Percentiles rank a stretch among this genome's conserved stretches.
Conservation (phyloP, 2,113 vertebrate genomes). For the Calonectris borealis region DNA sequence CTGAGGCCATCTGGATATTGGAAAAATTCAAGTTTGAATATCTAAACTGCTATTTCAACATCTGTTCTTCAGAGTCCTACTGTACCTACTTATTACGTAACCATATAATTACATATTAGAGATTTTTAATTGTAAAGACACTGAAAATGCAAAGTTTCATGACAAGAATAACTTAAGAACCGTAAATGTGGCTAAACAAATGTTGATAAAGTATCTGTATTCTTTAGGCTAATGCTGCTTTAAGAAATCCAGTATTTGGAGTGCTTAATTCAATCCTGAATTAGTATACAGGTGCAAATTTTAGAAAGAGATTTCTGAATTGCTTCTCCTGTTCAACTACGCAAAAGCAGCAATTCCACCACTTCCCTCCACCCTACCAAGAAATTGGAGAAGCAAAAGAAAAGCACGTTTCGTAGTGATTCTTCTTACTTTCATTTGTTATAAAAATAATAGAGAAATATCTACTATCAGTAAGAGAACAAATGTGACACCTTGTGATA, state of each 20-base stretch:
- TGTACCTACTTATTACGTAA: rapidly evolving
- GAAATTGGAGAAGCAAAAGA: background rate
- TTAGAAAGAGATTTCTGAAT: background rate
- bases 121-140: background rate
- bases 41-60: background rate
- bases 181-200: background rate
- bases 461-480: background rate
- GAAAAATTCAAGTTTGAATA: background rate
- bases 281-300: background rate
- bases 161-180: background rate
- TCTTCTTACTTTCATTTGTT: background rate
- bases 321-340: background rate
- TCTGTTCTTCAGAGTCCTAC: background rate
- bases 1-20: background rate
- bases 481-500: background rate
- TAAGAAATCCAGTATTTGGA: background rate
- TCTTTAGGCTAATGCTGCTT: background rate
- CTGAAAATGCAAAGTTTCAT: background rate
- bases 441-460: background rate
- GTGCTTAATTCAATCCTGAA: background rate
- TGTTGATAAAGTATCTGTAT: background rate
- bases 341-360: background rate
- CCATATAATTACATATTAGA: background rate
- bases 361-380: background rate
- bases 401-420: background rate